phyloP scores from a whole-genome alignment of 2,113 vertebrate species.

The Hippocampus mohnikei region DNA sequence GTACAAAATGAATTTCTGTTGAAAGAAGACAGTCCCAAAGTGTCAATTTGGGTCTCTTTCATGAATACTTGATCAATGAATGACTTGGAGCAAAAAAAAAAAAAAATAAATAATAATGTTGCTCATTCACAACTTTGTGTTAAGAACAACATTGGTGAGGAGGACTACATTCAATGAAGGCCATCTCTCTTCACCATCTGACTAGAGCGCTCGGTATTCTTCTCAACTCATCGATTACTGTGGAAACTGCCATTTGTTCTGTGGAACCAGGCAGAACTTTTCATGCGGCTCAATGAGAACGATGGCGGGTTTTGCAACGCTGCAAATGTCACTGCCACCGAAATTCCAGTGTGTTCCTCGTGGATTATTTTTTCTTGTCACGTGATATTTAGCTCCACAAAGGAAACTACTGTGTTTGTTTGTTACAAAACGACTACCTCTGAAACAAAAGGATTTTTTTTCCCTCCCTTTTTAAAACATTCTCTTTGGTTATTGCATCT shows the following conservation, averaged over 20 bases:
- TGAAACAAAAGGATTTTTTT: no score
- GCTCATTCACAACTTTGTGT: background rate
- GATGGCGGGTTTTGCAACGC: background rate
- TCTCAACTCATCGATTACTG: conserved; percentile 1
- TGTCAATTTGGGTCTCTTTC: background rate
- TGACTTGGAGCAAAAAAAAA: background rate
- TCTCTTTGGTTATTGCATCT: no score
- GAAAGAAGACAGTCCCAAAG: background rate
- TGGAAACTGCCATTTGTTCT: conserved; percentile 1
- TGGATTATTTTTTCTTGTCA: background rate
- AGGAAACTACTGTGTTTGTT: background rate
- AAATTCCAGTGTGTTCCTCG: background rate
- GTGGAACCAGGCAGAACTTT: background rate
- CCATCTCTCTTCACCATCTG: background rate
- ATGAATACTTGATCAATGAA: background rate
- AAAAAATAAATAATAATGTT: background rate
- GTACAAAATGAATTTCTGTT: background rate
- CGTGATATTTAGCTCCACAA: background rate
- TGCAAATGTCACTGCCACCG: background rate
- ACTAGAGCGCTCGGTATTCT: conserved; percentile 14
- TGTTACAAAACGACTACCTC: background rate
- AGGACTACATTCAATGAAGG: background rate
- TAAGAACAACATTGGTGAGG: background rate
- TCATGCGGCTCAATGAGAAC: background rate
- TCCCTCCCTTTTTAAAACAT: no score